Evolutionary conservation across 2,888 invertebrate species (phyloP).

Genomic region (Caenorhabditis imperialis): DNA sequence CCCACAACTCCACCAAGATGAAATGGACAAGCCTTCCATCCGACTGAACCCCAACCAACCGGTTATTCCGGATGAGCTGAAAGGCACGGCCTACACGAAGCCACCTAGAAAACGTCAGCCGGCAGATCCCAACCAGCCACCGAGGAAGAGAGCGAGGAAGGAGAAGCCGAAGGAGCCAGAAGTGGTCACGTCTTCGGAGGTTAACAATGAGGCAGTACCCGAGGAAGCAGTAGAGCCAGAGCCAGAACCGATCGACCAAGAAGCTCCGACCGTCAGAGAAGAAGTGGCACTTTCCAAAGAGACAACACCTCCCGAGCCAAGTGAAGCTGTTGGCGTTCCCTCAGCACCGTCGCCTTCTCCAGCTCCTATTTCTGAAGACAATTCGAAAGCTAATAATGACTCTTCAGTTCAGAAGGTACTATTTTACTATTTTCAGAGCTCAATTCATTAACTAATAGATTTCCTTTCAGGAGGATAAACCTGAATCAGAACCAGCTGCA

Average conservation of each 20-base stretch:
- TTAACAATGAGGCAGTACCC: neutral
- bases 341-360: no score
- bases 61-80: conserved; percentile 15
- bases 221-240: neutral
- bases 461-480: no score
- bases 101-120: conserved; percentile 14
- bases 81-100: conserved; percentile 22
- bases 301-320: no score
- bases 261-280: no score
- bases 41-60: neutral
- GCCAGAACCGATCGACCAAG: no score
- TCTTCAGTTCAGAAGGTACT: no score
- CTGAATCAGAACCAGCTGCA: conserved; percentile 1
- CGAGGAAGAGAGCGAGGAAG: conserved; percentile 23
- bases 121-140: conserved; percentile 4
- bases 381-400: no score
- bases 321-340: no score
- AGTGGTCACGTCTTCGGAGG: neutral
- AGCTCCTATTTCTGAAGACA: no score
- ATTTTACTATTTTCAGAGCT: no score
- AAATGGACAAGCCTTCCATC: conserved; percentile 11
- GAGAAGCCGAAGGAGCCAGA: conserved; percentile 5
- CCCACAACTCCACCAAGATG: neutral
- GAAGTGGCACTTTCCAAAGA: no score
- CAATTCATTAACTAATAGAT: no score